A percentile compares a stretch with the other conserved stretches of the same genome.
phyloP scores from a whole-genome alignment of 2,113 vertebrate genomes.

The Paedocypris sp. region DNA sequence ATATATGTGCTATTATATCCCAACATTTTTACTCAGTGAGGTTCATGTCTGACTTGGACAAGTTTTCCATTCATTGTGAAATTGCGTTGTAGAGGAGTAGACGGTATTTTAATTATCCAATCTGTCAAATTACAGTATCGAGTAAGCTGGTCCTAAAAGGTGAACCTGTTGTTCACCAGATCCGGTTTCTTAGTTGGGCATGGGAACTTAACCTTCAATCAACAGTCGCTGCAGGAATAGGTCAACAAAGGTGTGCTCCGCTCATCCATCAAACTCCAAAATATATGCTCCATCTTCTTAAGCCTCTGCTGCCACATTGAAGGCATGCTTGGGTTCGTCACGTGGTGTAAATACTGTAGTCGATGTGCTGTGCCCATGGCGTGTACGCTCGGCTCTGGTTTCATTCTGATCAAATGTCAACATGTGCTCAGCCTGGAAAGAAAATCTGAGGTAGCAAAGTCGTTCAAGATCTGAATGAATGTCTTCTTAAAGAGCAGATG shows the following conservation, averaged over 20 bases:
- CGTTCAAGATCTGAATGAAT: not conserved
- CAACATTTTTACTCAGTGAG: not conserved
- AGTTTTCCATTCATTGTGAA: too few species aligned
- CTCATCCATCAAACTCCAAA: not conserved
- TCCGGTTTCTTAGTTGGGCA: conserved; percentile 26
- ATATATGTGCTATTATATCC: too few species aligned
- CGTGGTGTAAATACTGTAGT: conserved; percentile 11
- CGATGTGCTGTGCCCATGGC: not conserved
- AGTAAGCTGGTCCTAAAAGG: conserved; percentile 50
- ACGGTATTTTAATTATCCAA: conserved; percentile 59
- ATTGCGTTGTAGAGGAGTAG: conserved; percentile 58
- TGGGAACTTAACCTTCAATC: not conserved
- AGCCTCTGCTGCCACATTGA: not conserved
- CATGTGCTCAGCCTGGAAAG: conserved; percentile 11
- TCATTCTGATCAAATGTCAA: conserved; percentile 20
- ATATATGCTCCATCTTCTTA: not conserved
- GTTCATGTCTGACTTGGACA: too few species aligned
- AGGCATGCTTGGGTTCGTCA: conserved; percentile 1
- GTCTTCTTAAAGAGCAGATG: conserved; percentile 31
- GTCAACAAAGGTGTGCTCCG: not conserved
- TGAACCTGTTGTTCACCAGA: conserved; percentile 44
- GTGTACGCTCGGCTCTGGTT: conserved; percentile 4
- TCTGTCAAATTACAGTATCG: conserved; percentile 52
- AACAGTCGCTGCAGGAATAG: not conserved
- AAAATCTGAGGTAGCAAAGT: conserved; percentile 13